Base-by-base conservation (phyloP, 2,113 vertebrate genomes). In the Piliocolobus tephrosceles region DNA sequence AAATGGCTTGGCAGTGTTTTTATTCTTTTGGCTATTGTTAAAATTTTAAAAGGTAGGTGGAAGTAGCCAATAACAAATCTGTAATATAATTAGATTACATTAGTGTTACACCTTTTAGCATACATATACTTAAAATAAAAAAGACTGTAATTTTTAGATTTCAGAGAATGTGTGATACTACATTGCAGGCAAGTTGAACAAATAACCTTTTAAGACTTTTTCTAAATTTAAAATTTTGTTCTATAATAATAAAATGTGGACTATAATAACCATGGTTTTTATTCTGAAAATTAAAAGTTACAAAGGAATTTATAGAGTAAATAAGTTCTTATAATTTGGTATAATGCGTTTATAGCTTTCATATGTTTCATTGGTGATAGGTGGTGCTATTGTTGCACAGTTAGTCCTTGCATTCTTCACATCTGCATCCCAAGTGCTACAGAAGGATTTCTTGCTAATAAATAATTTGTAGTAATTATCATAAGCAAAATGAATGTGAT, bases 361-460 rank as follows among this genome's bases (percentile, higher is more conserved):
- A 25, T 22, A 9, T 73, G 66, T 84, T 55, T 90, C 80, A 38
- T 43, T 80, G 88, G 83, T 97, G 97, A 11, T 96, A 96, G 97
- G 95, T 96, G 94, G 95, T 95, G 90, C 94, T 98, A 6, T 96
- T 97, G 92, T 64, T 61, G 58, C 84, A 88, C 3, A 55, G 30
- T 96, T 80, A 52, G 45, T 55, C 12, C 30, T 40, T 11, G 38
- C 27, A 20, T 27, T 87, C 76, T 35, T 70, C 13, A 14, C 23
- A 8, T 30, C 43, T n/a, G 43, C 50, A 70, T 90, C 91, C 30
- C 32, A 25, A 38, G 64, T 86, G 18, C 43, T 79, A 8, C 30
- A 35, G 66, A 55, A 17, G n/a, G 73, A 14, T 47, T 88, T 84
- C 82, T n/a, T 30, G 43, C 11, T 66, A 4, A 61, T 88, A 58